Base-by-base conservation (phyloP, 2,888 invertebrate species). In the Octonoba sinensis region DNA sequence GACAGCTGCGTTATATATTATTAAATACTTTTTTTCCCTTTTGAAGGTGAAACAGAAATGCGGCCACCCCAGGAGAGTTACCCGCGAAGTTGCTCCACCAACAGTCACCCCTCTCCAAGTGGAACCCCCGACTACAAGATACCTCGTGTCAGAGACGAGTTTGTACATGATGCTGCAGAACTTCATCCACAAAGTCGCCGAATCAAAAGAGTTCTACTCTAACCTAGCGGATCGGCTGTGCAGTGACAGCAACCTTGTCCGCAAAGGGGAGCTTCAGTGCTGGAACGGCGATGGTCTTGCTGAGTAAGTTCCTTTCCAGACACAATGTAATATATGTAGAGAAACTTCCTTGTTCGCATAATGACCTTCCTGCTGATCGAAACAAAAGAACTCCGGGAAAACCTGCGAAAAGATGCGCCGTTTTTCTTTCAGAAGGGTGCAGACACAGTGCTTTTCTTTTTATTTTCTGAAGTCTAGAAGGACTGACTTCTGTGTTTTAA, bases 211-310 rank as follows among this genome's bases (percentile, higher is more conserved):
- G 86, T 94, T 96, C 88, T 97, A 95, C 89, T 92, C 93, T 47
- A 92, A 92, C 86, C 91, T 96, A 56, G 94, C 96, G 3, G 94
- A 95, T 88, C 92, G 92, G 86, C 89, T 95, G 69, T 95, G 95
- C 89, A 92, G 93, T 85, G 93, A 94, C 85, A 91, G 92, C 0
- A 73, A 51, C n/a, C 18, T 77, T 3, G 73, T 69, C 13, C 22
- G 18, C 0, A 77, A 77, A 59, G 77, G 77, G 85, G 92, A 92
- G 82, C 91, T 92, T 56, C 91, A 91, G 84, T 95, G 95, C 88
- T 95, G 95, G 95, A 95, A 95, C 87, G 95, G 95, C 66, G 92
- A 93, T 85, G 89, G 91, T 83, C 90, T 93, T 86, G 93, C 93
- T 89, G 93, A 93, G 94, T 94, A 83, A 93, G 93, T 93, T 86